Evolutionary conservation across 1,140 invertebrate genomes (phyloP).

Genomic region (Drosophila grimshawi): DNA sequence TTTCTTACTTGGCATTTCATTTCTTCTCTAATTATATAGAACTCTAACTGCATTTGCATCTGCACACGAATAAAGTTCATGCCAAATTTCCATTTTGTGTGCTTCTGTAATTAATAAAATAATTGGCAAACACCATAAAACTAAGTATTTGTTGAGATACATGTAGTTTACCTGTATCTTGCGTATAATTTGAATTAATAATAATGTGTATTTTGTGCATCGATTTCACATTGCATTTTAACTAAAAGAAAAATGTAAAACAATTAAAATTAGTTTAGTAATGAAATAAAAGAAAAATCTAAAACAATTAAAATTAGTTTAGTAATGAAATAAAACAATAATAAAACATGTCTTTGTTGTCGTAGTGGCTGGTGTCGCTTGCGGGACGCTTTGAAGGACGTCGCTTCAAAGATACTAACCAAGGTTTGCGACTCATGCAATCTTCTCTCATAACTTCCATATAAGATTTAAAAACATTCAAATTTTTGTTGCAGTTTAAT

Average conservation of each 20-base stretch:
- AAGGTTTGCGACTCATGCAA: no score
- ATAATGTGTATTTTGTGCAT: conserved; percentile 10
- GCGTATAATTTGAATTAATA: conserved; percentile 3
- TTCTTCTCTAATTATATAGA: conserved; percentile 45
- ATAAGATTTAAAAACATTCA: no score
- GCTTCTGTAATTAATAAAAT: conserved; percentile 35
- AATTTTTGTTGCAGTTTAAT: no score
- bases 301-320: neutral
- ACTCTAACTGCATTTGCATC: conserved; percentile 20
- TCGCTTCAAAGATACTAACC: no score
- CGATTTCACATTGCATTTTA: conserved; percentile 21
- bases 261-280: neutral
- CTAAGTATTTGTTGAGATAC: neutral
- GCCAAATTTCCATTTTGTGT: conserved; percentile 24
- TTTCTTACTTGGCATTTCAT: conserved; percentile 36
- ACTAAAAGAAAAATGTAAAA: conserved; percentile 23
- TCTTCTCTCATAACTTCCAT: no score
- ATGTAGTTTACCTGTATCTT: conserved; percentile 3
- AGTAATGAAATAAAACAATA: neutral
- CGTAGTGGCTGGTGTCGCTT: no score
- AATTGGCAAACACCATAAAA: conserved; percentile 32
- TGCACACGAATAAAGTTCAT: conserved; percentile 12
- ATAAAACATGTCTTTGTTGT: neutral
- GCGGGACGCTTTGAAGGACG: no score
- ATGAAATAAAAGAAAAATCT: conserved; percentile 1